These are phyloP conservation scores for Medauroidea extradentata DNA, from an alignment of 1,140 invertebrate genomes.

Conservation along the genomic window DNA sequence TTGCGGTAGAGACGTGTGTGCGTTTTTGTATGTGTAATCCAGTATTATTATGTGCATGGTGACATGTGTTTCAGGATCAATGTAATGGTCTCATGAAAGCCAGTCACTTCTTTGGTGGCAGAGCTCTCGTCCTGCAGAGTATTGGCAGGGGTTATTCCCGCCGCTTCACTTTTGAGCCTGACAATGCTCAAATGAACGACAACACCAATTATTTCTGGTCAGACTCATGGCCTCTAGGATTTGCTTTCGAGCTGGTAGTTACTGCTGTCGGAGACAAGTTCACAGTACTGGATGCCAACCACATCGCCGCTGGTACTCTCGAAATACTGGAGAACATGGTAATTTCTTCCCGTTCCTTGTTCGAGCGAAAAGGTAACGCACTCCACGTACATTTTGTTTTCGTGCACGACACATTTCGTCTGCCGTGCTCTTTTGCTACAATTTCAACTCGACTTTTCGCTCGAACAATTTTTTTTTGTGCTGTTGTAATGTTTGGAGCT, in stretches of 20 bases:
- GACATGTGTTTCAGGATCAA: too few species aligned
- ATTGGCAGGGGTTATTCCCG: slow-evolving; percentile 71
- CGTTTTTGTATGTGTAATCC: too few species aligned
- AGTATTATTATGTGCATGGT: too few species aligned
- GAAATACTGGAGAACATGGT: slow-evolving; percentile 58
- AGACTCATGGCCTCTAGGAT: slow-evolving; percentile 67
- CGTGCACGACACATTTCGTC: too few species aligned
- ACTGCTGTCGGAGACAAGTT: slow-evolving; percentile 66
- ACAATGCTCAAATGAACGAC: slow-evolving; percentile 56
- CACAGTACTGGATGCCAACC: slow-evolving; percentile 59
- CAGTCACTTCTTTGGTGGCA: slow-evolving; percentile 52
- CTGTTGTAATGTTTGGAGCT: too few species aligned
- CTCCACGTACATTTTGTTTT: too few species aligned
- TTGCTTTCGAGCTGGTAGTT: slow-evolving; percentile 64
- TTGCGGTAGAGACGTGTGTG: too few species aligned
- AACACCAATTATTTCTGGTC: slow-evolving; percentile 73
- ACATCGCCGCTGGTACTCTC: slow-evolving; percentile 55
- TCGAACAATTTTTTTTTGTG: too few species aligned
- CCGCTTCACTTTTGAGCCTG: slow-evolving; percentile 65
- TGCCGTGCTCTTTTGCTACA: too few species aligned
- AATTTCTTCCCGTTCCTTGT: slow-evolving; percentile 18
- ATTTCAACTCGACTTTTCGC: too few species aligned
- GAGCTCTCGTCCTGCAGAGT: slow-evolving; percentile 58
- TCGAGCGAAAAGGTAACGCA: not conserved
- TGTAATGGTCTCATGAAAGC: not conserved